Percentiles rank a stretch among this genome's conserved stretches.
phyloP scores from a whole-genome alignment of 2,113 vertebrate genomes.

The Psittacara wagleri region DNA sequence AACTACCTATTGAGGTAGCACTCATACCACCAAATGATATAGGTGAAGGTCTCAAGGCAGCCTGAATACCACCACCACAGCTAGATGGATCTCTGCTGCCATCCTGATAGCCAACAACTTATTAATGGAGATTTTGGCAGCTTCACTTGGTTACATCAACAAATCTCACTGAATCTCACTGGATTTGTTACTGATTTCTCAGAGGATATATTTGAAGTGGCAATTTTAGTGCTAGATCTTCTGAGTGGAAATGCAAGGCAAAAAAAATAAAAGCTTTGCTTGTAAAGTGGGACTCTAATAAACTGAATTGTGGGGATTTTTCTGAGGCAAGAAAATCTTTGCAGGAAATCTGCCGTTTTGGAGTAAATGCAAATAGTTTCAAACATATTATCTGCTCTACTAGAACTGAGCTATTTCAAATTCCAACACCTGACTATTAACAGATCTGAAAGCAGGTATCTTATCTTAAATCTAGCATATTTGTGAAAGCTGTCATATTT shows the following conservation, averaged over 20 bases:
- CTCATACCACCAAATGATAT: not conserved
- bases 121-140: slow-evolving; percentile 42
- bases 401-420: slow-evolving; percentile 1
- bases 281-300: not conserved
- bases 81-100: not conserved
- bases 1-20: not conserved
- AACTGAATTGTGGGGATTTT: not conserved
- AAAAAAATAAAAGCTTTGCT: not conserved
- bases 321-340: not conserved
- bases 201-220: not conserved
- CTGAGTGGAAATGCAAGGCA: not conserved
- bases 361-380: slow-evolving; percentile 9
- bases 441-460: slow-evolving; percentile 52
- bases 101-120: not conserved
- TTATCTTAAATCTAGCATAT: slow-evolving; percentile 26
- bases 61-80: not conserved
- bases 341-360: not conserved
- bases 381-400: not conserved
- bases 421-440: slow-evolving; percentile 15
- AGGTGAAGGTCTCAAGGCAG: not conserved
- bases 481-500: slow-evolving; percentile 47
- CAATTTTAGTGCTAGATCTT: slow-evolving; percentile 42
- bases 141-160: slow-evolving; percentile 49
- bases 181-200: slow-evolving; percentile 71
- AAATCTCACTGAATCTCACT: slow-evolving; percentile 34